A percentile compares a stretch with the other conserved stretches of the same genome.
phyloP scores from a whole-genome alignment of 2,888 invertebrate species.

The Heliconius erato region DNA sequence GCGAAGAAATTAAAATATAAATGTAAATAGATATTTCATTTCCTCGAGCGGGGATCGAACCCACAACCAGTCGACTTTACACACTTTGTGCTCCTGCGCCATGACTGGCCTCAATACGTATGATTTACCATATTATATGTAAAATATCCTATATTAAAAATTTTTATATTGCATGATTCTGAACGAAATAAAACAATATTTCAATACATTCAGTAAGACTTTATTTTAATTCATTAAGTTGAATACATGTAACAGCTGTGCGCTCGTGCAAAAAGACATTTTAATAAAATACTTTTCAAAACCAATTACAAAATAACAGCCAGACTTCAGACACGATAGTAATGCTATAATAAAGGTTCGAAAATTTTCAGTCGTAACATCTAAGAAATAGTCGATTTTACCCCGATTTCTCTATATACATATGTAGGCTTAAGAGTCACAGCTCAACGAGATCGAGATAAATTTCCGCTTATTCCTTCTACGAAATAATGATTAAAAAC shows the following conservation, averaged over 20 bases:
- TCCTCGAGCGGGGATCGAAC: no score
- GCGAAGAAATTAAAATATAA: no score
- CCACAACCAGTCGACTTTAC: no score
- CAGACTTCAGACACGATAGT: constrained; percentile 72
- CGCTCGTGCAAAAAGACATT: constrained; percentile 59
- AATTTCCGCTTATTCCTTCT: constrained; percentile 51
- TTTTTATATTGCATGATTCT: no score
- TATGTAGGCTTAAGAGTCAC: constrained; percentile 61
- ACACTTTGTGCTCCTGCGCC: no score
- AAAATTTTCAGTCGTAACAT: constrained; percentile 81
- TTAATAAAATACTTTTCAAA: constrained; percentile 62
- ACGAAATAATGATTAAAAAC: background rate
- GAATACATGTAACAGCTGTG: constrained; percentile 53
- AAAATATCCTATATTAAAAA: no score
- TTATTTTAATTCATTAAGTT: constrained; percentile 39
- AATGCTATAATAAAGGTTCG: constrained; percentile 75
- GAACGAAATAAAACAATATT: constrained; percentile 23
- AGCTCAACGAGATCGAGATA: constrained; percentile 59
- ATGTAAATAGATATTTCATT: no score
- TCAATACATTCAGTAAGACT: constrained; percentile 37
- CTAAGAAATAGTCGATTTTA: constrained; percentile 73
- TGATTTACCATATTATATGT: no score
- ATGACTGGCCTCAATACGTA: no score
- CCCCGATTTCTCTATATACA: constrained; percentile 56
- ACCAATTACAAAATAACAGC: constrained; percentile 76